These are phyloP conservation scores for Pongo pygmaeus DNA, from an alignment of 2,113 vertebrate genomes.

Conservation along the genomic window DNA sequence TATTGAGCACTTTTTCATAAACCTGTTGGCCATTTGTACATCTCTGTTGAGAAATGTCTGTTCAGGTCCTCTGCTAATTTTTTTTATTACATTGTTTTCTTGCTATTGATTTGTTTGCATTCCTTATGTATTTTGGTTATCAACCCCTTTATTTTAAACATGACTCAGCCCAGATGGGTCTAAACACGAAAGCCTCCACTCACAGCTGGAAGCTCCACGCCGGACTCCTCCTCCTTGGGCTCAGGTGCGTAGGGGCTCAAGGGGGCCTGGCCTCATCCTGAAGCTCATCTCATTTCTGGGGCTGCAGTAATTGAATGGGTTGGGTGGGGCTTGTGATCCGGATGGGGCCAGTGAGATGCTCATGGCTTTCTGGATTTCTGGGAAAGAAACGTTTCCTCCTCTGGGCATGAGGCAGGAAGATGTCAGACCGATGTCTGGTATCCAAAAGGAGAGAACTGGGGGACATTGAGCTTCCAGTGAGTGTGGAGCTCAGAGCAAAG, in stretches of 20 bases:
- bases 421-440: too few relatives aligned
- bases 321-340: accelerated
- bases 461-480: accelerated
- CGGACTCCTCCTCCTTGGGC: neutral
- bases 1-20: neutral
- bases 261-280: neutral
- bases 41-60: neutral
- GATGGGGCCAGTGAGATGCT: accelerated
- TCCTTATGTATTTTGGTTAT: neutral
- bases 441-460: accelerated
- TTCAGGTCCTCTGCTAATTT: neutral
- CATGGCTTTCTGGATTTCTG: neutral
- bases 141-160: conserved; percentile 9
- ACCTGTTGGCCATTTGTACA: neutral
- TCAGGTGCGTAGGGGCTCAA: accelerated
- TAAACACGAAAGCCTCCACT: neutral
- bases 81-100: neutral
- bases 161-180: neutral
- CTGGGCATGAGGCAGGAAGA: neutral
- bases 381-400: neutral
- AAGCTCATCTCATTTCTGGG: neutral
- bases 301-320: accelerated
- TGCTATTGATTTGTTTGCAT: neutral
- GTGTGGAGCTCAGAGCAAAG: neutral
- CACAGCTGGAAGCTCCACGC: accelerated